These are phyloP conservation scores for Cyclopterus lumpus DNA, from an alignment of 2,797 vertebrate species.

Conservation along the genomic window DNA sequence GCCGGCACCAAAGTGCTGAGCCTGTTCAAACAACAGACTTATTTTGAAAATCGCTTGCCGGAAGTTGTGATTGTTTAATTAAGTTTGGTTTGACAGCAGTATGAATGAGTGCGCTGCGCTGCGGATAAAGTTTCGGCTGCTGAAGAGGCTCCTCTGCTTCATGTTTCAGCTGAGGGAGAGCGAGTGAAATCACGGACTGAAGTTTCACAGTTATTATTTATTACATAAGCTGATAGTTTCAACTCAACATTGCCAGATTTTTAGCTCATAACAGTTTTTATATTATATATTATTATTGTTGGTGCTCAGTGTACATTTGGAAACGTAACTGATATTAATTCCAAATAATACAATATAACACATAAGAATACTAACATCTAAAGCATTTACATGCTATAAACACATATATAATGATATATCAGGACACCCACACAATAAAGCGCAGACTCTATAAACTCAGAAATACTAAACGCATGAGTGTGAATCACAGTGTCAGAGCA, in stretches of 20 bases:
- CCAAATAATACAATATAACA: background rate
- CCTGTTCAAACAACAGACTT: background rate
- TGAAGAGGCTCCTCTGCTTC: slow-evolving; percentile 33
- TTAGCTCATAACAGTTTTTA: background rate
- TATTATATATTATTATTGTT: background rate
- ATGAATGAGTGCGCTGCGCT: slow-evolving; percentile 8
- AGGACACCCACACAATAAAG: background rate
- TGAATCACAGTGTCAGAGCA: background rate
- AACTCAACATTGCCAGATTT: background rate
- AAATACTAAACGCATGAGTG: background rate
- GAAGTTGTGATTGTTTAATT: background rate
- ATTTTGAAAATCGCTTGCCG: slow-evolving; percentile 29
- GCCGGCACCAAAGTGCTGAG: background rate
- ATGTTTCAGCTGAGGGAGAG: slow-evolving; percentile 44
- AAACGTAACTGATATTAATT: background rate
- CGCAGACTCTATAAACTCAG: background rate
- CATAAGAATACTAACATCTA: background rate
- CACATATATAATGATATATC: background rate
- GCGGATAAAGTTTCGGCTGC: slow-evolving; percentile 66
- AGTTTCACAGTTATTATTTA: background rate
- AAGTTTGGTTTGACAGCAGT: background rate
- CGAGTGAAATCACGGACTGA: slow-evolving; percentile 23
- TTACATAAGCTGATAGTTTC: background rate
- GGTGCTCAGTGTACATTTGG: background rate
- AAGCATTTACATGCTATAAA: background rate